Evolutionary conservation across 2,797 vertebrate species (phyloP), one percentile per base, ranked within the genome.

Genomic region (Siniperca scherzeri): DNA sequence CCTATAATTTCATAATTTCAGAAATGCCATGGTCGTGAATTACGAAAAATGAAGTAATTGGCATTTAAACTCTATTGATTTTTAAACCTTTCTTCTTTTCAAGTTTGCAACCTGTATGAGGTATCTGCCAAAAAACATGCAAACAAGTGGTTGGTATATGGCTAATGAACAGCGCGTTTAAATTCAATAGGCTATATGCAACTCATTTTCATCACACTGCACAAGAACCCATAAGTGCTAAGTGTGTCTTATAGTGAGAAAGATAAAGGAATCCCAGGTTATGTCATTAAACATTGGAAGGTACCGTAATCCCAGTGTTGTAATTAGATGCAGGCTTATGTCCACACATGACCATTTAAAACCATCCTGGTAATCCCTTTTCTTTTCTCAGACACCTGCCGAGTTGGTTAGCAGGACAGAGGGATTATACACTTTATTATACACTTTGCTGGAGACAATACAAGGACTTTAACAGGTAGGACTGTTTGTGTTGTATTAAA

Each of bases 281-380:
- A 69, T 78, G 59, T 65, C 60, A 50, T 67, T 70, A 77, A 84
- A 85, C 72, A 57, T 17, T 11, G 56, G 44, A 56, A 19, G 73
- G 80, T 80, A 56, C 83, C 46, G 42, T 95, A 94, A 96, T 95
- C 94, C 87, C 78, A 50, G 40, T 68, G 88, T 86, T 89, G 88
- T 94, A 93, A 95, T 96, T 95, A 95, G 95, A 94, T 95, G 85
- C 83, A 74, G 92, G 95, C 91, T 97, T 96, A 96, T 80, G 87
- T 88, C 76, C 89, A 94, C 94, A 95, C 94, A 93, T 92, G 93
- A 94, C 90, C 93, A 91, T 94, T 96, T 95, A 96, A 96, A 96
- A 91, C 93, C 91, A 91, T 93, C 94, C 91, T 59, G 67, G 74
- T 95, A 96, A 97, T 96, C 96, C 93, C 78, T 71, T 71, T 83